Evolutionary conservation across 2,113 vertebrate species (phyloP).

Genomic region (Petrocephalus microphthalmus): DNA sequence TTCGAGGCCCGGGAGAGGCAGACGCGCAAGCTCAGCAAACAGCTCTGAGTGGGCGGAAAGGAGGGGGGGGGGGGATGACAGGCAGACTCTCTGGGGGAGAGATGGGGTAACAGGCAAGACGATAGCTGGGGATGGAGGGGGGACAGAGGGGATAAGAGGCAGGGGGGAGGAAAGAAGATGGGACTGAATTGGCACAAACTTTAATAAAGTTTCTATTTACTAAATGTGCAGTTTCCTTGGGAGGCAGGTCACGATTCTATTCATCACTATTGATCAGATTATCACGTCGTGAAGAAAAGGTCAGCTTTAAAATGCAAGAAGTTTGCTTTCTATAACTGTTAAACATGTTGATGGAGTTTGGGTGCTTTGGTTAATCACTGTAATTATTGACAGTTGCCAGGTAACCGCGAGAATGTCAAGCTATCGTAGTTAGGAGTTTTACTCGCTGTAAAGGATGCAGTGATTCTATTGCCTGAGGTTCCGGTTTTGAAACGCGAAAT

Average conservation of each 20-base stretch:
- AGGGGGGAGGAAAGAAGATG: neutral
- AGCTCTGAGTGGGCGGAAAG: constrained; percentile 24
- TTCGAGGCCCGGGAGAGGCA: constrained; percentile 43
- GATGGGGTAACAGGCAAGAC: neutral
- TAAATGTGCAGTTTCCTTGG: neutral
- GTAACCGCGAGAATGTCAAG: neutral
- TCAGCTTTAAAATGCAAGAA: neutral
- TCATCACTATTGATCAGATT: neutral
- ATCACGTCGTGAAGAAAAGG: neutral
- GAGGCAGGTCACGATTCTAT: neutral
- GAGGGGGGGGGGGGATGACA: neutral
- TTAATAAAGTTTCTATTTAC: neutral
- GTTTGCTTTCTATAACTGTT: neutral
- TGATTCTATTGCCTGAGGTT: neutral
- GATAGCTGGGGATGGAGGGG: neutral
- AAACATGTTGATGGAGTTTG: neutral
- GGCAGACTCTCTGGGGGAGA: neutral
- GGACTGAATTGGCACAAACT: neutral
- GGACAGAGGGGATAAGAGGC: neutral
- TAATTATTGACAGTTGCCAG: neutral
- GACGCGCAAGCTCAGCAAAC: constrained; percentile 41
- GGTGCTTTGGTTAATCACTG: neutral
- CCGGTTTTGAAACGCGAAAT: neutral
- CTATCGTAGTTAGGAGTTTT: neutral
- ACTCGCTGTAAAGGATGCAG: neutral